Evolutionary conservation across 2,113 vertebrate genomes (phyloP), one percentile per base, ranked within the genome.

Genomic region (Hoplias malabaricus): DNA sequence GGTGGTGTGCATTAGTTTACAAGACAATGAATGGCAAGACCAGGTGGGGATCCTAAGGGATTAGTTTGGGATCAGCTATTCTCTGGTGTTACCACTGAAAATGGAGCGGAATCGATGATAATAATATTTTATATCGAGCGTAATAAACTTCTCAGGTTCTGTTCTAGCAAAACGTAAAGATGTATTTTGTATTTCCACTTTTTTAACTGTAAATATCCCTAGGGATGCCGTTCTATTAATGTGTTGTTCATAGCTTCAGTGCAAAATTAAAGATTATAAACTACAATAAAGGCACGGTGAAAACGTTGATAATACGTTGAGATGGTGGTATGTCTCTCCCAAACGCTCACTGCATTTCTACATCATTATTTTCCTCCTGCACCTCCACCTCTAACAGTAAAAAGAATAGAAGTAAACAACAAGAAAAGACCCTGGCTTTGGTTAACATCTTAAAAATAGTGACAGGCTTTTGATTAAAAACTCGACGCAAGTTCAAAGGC

Each of bases 391-490:
- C 82, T 90, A 89, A 84, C 53, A 21, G 59, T 31, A 82, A 82
- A 85, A 76, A 21, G 84, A 82, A 77, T 1, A 34, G 16, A 33
- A 75, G 53, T 48, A 85, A 66, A 79, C 78, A 73, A n/a, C n/a
- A 84, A 80, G 80, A 66, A 77, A 61, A 68, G 69, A 77, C 74
- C 21, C 69, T 86, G 87, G 36, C 87, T 91, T 89, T 92, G 87
- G 83, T 86, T 92, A 91, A 90, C 87, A 88, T 90, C 89, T 83
- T 57, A 62, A 77, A 75, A 79, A 84, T 86, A 86, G 84, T 87
- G 77, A 81, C 83, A 83, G 75, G 83, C 84, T 80, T 85, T 84
- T 77, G 88, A 90, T 91, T 88, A 90, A 90, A 91, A 86, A 59
- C 68, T 62, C 19, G 19, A 72, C 34, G 48, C 78, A n/a, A 36